These are phyloP conservation scores for Phoxinus dragarum DNA, from an alignment of 2,797 vertebrate genomes.

Conservation along the genomic window DNA sequence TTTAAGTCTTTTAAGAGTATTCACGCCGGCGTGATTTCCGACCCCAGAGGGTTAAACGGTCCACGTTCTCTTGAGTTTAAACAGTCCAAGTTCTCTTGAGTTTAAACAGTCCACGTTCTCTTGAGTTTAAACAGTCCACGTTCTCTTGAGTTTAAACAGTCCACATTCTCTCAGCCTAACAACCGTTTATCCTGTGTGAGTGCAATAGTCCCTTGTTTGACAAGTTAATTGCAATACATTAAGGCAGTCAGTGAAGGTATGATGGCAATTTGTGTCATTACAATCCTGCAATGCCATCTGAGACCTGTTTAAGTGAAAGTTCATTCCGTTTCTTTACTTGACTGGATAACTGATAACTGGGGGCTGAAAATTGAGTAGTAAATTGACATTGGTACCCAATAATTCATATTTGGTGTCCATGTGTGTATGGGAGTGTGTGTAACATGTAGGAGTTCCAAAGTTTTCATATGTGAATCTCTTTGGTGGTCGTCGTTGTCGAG, in stretches of 20 bases:
- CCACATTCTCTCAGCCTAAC: no score
- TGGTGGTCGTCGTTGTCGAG: no score
- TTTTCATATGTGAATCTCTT: no score
- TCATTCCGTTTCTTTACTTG: background rate
- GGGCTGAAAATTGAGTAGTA: background rate
- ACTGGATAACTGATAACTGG: background rate
- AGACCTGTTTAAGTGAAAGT: background rate
- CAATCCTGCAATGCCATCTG: background rate
- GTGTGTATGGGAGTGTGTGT: no score
- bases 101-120: no score
- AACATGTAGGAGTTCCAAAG: background rate
- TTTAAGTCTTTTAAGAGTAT: no score
- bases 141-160: no score
- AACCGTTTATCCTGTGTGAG: background rate
- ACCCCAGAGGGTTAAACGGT: no score
- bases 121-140: no score
- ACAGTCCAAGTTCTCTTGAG: no score
- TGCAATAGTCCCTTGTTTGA: background rate
- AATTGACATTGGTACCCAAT: background rate
- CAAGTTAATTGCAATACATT: background rate
- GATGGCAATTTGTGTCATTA: background rate
- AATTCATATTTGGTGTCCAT: background rate
- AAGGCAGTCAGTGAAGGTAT: background rate
- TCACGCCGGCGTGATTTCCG: no score
- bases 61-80: no score